Base-by-base conservation (phyloP, 2,113 vertebrate genomes). In the Neogale vison region DNA sequence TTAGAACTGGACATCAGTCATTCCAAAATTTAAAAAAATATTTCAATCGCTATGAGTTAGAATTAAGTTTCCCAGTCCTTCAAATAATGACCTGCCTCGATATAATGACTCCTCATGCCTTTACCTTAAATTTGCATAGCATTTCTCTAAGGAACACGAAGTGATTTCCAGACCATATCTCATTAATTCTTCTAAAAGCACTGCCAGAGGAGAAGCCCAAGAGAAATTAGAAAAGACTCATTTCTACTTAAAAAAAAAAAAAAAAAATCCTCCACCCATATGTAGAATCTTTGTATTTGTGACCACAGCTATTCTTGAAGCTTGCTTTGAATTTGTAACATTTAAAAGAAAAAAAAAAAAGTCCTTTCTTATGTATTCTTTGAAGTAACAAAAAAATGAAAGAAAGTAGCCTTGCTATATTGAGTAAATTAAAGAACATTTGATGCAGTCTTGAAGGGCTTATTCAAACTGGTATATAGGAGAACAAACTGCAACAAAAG, bases 121-220 rank as follows among this genome's bases (percentile, higher is more conserved):
- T 67, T 87, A 76, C 71, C 82, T 88, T 90, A 82, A 67, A 93
- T 96, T 94, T 92, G 39, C 83, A 93, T 15, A 81, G 59, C 15
- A 59, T 9, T n/a, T 81, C 86, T 88, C 69, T 29, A 81, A 84
- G n/a, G 63, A 93, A 23, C 29, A 96, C 72, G 80, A 15, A 50
- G 12, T 29, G 47, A 88, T 96, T 97, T 91, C 21, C 31, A 86
- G 82, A 83, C 71, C 13, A 26, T 39, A 67, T 45, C 57, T 85
- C 88, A 97, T 92, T 96, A 97, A 90, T 92, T 95, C 42, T 95
- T 95, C 26, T 76, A 76, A 95, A 97, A 84, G 26, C 55, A 79
- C 29, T 93, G 10, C 67, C 36, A 69, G 34, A 29, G 45, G 31
- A 95, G 47, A 92, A 84, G 21, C 5, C 36, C n/a, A 93, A 87